Conservation (phyloP, 2,888 invertebrate genomes). For the Epinotia brunnichana region DNA sequence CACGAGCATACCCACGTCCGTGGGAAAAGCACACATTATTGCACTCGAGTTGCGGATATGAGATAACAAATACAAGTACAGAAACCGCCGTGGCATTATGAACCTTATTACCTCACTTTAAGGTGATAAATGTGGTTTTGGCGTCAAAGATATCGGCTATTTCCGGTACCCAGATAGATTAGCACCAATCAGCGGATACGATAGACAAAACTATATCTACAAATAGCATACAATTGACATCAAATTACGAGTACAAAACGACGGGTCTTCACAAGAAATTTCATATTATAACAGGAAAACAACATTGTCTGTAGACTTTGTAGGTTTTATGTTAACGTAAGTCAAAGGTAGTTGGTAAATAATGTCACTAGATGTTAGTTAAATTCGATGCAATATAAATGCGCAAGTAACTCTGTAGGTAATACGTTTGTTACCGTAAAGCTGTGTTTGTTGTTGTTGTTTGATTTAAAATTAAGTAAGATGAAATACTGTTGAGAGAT, state of each 20-base stretch:
- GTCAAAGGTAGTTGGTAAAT: conserved; percentile 5
- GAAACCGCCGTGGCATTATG: neutral
- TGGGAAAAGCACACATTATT: conserved; percentile 76
- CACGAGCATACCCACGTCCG: conserved; percentile 60
- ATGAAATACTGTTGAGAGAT: neutral
- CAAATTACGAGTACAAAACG: conserved; percentile 35
- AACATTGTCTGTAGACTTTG: conserved; percentile 1
- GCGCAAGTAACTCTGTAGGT: too few species aligned
- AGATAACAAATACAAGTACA: conserved; percentile 57
- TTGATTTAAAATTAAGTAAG: too few species aligned
- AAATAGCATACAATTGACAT: conserved; percentile 32
- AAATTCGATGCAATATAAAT: too few species aligned
- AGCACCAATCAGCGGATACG: conserved; percentile 67
- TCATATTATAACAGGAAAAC: conserved; percentile 11
- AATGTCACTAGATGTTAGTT: neutral
- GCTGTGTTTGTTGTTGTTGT: too few species aligned
- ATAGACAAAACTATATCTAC: conserved; percentile 50
- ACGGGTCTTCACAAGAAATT: conserved; percentile 5
- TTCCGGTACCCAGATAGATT: conserved; percentile 74
- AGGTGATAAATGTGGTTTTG: conserved; percentile 8
- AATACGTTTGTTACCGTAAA: too few species aligned
- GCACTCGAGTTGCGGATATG: conserved; percentile 68
- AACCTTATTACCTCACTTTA: conserved; percentile 30
- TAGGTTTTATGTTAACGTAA: conserved; percentile 13
- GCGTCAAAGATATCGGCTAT: conserved; percentile 54